phyloP scores from a whole-genome alignment of 1,140 invertebrate genomes.

The Drosophila athabasca region DNA sequence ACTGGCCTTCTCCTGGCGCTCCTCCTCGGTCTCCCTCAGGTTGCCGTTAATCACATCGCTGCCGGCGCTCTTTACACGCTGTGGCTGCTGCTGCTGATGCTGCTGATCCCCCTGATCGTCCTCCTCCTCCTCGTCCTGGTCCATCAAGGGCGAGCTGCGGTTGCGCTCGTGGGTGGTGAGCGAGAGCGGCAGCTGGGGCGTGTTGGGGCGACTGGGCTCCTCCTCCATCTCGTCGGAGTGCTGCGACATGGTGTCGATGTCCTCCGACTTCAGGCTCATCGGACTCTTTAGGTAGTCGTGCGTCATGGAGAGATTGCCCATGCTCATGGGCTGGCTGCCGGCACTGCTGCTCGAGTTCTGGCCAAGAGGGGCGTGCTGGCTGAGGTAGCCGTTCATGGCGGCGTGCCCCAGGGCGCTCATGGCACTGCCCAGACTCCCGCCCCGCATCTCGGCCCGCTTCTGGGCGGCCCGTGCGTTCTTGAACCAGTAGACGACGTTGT shows the following conservation, averaged over 20 bases:
- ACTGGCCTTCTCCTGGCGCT: slow-evolving; percentile 47
- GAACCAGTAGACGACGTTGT: slow-evolving; percentile 99
- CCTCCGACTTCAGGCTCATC: slow-evolving; percentile 81
- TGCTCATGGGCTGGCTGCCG: slow-evolving; percentile 72
- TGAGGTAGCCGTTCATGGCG: slow-evolving; percentile 77
- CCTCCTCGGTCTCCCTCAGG: slow-evolving; percentile 34
- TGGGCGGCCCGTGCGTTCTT: slow-evolving; percentile 98
- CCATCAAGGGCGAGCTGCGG: slow-evolving; percentile 67
- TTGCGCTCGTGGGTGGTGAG: slow-evolving; percentile 81
- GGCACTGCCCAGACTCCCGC: slow-evolving; percentile 71
- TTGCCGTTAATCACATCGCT: slow-evolving; percentile 51
- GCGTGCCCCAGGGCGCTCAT: slow-evolving; percentile 74
- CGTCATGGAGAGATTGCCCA: slow-evolving; percentile 76
- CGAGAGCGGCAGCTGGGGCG: slow-evolving; percentile 78
- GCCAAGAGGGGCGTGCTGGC: slow-evolving; percentile 73
- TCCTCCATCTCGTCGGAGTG: slow-evolving; percentile 83
- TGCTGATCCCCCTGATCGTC: slow-evolving; percentile 18
- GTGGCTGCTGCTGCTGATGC: slow-evolving; percentile 30
- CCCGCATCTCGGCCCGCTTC: slow-evolving; percentile 92
- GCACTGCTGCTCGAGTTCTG: slow-evolving; percentile 79
- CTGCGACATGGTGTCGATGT: slow-evolving; percentile 83
- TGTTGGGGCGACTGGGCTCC: slow-evolving; percentile 69
- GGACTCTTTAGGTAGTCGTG: slow-evolving; percentile 83
- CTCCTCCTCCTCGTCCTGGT: slow-evolving; percentile 58
- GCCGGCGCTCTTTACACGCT: slow-evolving; percentile 30